Evolutionary conservation across 2,888 invertebrate species (phyloP), one percentile per base, ranked within the genome.

Genomic region (Synanthedon formicaeformis): DNA sequence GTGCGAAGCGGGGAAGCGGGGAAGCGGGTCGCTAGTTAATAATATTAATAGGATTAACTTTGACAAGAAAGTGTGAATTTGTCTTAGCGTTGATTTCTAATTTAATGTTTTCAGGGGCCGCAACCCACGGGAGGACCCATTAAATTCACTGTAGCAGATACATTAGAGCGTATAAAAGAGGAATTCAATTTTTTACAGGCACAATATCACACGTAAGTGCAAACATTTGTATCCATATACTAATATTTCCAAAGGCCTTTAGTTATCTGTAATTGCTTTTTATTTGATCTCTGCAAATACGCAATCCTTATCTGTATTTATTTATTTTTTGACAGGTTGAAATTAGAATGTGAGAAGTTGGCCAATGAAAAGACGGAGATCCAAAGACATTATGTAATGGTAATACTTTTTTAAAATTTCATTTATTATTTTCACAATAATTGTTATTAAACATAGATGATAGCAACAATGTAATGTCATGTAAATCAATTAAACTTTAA

Each of bases 321-420:
- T 16, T 34, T 41, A 48, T 49, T 40, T 52, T 52, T 41, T 56
- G 48, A 54, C 92, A 98, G 97, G 84, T 90, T 98, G 77, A 97
- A 98, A 90, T 91, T 97, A 89, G 98, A 98, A 90, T 96, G 97
- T 89, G 98, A 98, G 85, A 98, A 99, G 89, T 88, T 98, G 81
- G 96, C 95, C 60, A 95, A 94, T 84, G 98, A 98, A 89, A 98
- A 98, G 90, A 98, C 97, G 69, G 97, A 98, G 90, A 97, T 98
- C 94, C 98, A 98, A 88, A 91, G 98, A 86, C 97, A 98, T 91
- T 98, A 98, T 90, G 97, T 98, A 71, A 98, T 98, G 97, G 97
- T 98, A 90, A 61, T 53, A 52, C 6, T 52, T 11, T 27, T 50
- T 23, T 50, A n/a, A 34, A 34, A 34, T 34, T 10, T n/a, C 14